Evolutionary conservation across 2,113 vertebrate species (phyloP).

Genomic region (Mirza zaza): DNA sequence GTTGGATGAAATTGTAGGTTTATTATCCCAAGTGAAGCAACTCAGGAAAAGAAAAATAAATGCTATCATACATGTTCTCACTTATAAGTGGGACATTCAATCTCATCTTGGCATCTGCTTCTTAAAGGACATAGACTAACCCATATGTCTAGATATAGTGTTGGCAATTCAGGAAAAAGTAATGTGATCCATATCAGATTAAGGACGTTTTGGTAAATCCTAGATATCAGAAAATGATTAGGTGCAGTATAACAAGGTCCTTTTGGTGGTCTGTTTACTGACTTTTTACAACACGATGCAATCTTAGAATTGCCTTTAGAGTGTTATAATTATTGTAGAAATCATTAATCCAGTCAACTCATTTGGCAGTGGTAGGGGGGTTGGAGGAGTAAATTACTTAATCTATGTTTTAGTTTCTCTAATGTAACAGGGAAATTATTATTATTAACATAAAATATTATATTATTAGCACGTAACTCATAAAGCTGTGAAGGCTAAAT

Average conservation of each 20-base stretch:
- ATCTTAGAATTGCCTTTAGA: neutral
- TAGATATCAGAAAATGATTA: neutral
- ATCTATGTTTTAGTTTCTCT: neutral
- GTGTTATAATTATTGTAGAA: neutral
- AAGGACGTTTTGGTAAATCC: neutral
- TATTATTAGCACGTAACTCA: neutral
- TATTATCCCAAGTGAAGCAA: too few species aligned
- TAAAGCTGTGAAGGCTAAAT: neutral
- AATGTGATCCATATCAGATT: neutral
- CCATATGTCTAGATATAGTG: neutral
- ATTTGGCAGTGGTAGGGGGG: neutral
- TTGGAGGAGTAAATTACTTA: neutral
- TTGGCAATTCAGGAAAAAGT: neutral
- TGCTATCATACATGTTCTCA: too few species aligned
- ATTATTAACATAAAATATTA: too few species aligned
- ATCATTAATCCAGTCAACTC: neutral
- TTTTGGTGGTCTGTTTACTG: neutral
- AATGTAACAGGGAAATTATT: neutral
- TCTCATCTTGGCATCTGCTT: neutral
- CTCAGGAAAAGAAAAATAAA: too few species aligned
- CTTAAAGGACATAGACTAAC: neutral
- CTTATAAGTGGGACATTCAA: neutral
- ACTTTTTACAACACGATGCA: neutral
- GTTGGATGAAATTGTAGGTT: too few species aligned
- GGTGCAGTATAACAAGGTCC: neutral